Conservation (phyloP, 2,888 invertebrate genomes). For the Drosophila mayaguana region DNA sequence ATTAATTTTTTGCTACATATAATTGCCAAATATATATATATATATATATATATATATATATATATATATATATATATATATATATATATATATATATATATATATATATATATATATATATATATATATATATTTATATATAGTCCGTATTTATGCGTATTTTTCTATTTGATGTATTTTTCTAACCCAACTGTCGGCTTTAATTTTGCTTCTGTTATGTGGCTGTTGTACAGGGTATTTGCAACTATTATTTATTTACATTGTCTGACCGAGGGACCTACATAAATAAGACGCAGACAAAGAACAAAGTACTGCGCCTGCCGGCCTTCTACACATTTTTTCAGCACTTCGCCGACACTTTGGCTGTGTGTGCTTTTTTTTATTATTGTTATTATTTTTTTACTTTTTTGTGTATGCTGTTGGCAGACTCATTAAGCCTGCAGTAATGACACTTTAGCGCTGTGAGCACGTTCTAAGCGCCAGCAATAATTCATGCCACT, state of each 20-base stretch:
- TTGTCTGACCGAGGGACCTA: conserved; percentile 44
- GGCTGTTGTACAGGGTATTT: conserved; percentile 25
- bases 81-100: too few relatives aligned
- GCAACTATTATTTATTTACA: conserved; percentile 62
- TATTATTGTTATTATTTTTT: conserved; percentile 12
- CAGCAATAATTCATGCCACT: conserved; percentile 82
- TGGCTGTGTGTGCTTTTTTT: conserved; percentile 7
- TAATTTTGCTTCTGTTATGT: background rate
- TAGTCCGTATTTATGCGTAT: too few relatives aligned
- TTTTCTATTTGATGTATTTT: too few relatives aligned
- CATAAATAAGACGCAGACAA: conserved; percentile 77
- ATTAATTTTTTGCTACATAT: too few relatives aligned
- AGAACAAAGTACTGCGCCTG: conserved; percentile 59
- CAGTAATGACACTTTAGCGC: conserved; percentile 80
- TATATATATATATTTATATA: too few relatives aligned
- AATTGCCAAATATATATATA: too few relatives aligned
- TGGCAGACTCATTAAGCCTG: conserved; percentile 72
- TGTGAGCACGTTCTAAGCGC: conserved; percentile 77
- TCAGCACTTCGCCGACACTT: conserved; percentile 15
- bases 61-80: too few relatives aligned
- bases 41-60: too few relatives aligned
- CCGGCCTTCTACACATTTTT: conserved; percentile 64
- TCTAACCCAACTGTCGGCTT: too few relatives aligned
- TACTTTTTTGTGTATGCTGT: conserved; percentile 28
- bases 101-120: too few relatives aligned